These are phyloP conservation scores for Drosophila mayaguana DNA, from an alignment of 2,888 invertebrate genomes.

Conservation along the genomic window DNA sequence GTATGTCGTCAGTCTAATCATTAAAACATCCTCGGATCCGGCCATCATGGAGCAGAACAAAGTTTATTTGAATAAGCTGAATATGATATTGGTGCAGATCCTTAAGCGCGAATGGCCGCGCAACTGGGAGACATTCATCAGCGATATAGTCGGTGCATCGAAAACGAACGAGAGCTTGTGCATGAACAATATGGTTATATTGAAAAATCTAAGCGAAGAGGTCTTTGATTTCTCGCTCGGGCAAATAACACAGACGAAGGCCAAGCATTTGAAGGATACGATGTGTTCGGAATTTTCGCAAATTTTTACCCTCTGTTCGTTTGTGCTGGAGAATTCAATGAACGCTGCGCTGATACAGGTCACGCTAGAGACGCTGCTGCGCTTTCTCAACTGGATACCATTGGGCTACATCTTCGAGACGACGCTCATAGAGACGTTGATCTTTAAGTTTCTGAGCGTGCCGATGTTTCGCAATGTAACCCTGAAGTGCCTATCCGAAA, in stretches of 20 bases:
- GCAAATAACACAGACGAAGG: slow-evolving; percentile 99
- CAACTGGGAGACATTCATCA: slow-evolving; percentile 99
- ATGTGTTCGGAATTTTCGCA: slow-evolving; percentile 99
- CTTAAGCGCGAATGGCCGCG: slow-evolving; percentile 99
- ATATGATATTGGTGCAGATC: slow-evolving; percentile 99
- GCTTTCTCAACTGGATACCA: slow-evolving; percentile 99
- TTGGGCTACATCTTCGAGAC: slow-evolving; percentile 99
- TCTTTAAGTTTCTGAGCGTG: slow-evolving; percentile 98
- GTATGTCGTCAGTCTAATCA: slow-evolving; percentile 99
- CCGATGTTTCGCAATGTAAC: slow-evolving; percentile 99
- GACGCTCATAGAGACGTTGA: slow-evolving; percentile 96
- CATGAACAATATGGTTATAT: slow-evolving; percentile 99
- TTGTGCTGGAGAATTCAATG: slow-evolving; percentile 98
- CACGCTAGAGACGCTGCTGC: slow-evolving; percentile 96
- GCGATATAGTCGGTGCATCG: slow-evolving; percentile 99
- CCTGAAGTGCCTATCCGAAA: slow-evolving; percentile 98
- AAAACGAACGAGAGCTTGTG: slow-evolving; percentile 99
- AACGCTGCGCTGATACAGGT: slow-evolving; percentile 98
- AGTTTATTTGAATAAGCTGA: slow-evolving; percentile 98
- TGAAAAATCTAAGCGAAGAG: slow-evolving; percentile 98
- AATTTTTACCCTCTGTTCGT: slow-evolving; percentile 98
- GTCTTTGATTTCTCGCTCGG: slow-evolving; percentile 99
- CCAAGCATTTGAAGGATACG: slow-evolving; percentile 99
- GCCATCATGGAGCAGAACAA: slow-evolving; percentile 95
- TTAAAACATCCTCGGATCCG: slow-evolving; percentile 98